Base-by-base conservation (phyloP, 1,140 invertebrate genomes). In the Colletes latitarsis region DNA sequence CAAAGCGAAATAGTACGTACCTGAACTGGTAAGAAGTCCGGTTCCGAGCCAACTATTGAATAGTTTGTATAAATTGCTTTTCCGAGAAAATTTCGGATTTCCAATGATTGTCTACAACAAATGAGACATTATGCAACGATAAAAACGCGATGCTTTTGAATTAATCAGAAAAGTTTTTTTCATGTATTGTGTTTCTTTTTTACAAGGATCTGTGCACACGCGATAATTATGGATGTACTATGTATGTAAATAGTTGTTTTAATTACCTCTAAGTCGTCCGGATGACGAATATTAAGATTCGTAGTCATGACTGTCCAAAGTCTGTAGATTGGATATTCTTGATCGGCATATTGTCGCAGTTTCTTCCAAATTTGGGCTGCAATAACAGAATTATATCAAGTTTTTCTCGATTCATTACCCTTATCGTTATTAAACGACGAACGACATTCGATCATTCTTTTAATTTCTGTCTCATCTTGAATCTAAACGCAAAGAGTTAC, bases 11-110 rank as follows among this genome's bases (percentile, higher is more conserved):
- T 15, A 4, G 72, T 86, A n/a, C n/a, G n/a, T n/a, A 92, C 91
- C 90, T 83, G 81, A 70, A 77, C 95, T 95, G 1, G 95, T 96
- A 0, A 97, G 88, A 10, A 97, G 92, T 17, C 96, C 96, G 41
- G 93, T 94, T 17, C 94, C 94, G 41, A 97, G 92, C 96, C 96
- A 97, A 15, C 2, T 30, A 30, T 30, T 0, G 2, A 30, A 30
- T 30, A 30, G 30, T 30, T 30, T 30, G 30, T 30, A 30, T 30
- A 30, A 30, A 30, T 30, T 30, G 30, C 95, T 94, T 60, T 95
- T 90, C 0, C 97, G 80, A 67, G 87, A 95, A 95, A 83, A 94
- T 90, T 94, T 95, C 60, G 90, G 88, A 64, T 85, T 93, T 5
- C 85, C 82, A 21, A 93, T 41, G 30, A 92, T 19, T 30, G 81